Evolutionary conservation across 2,113 vertebrate genomes (phyloP).

Genomic region (Siphamia tubifer): DNA sequence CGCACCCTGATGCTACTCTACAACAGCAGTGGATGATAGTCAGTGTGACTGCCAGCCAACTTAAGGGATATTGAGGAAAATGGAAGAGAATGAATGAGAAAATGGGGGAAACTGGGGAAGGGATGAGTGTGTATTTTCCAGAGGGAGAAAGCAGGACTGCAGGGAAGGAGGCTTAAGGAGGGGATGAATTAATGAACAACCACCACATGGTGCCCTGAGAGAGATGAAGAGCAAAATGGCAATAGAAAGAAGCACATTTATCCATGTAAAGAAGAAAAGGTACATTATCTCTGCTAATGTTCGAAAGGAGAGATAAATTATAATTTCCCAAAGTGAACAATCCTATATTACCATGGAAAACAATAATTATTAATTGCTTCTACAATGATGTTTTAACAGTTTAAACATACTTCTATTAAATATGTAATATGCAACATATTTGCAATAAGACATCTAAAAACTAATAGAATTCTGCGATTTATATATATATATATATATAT

Average conservation of each 20-base stretch:
- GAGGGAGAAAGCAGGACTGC: conserved; percentile 62
- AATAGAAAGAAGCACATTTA: conserved; percentile 26
- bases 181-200: conserved; percentile 79
- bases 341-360: not conserved
- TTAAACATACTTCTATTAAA: no score
- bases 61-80: not conserved
- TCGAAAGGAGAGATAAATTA: not conserved
- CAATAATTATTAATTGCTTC: not conserved
- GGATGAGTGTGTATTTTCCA: conserved; percentile 52
- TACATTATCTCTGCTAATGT: not conserved
- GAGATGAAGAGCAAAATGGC: conserved; percentile 32
- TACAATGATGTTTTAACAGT: no score
- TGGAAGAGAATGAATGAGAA: conserved; percentile 14
- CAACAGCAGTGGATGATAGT: not conserved
- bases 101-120: conserved; percentile 2
- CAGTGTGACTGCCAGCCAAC: not conserved
- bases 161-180: conserved; percentile 61
- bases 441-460: no score
- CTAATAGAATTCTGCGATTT: no score
- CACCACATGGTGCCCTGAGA: conserved; percentile 71
- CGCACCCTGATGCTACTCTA: no score
- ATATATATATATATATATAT: no score
- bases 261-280: not conserved
- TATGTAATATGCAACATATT: no score
- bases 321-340: not conserved